Percentiles rank a stretch among this genome's conserved stretches.
These are phyloP conservation scores for Capitulum mitella DNA, from an alignment of 2,888 invertebrate genomes.

Conservation along the genomic window DNA sequence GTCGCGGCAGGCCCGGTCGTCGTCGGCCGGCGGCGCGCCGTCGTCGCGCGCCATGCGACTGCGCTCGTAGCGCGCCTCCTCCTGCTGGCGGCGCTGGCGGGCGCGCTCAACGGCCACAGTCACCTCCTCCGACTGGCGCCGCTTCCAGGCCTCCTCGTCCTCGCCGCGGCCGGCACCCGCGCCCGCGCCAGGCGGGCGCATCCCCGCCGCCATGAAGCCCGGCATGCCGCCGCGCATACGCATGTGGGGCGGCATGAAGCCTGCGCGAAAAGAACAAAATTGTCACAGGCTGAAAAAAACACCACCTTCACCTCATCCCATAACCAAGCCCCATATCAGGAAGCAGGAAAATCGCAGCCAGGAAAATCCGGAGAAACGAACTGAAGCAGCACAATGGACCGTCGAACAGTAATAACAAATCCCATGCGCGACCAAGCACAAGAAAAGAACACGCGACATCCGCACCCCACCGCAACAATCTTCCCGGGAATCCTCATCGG, in stretches of 20 bases:
- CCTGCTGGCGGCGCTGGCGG: constrained; percentile 76
- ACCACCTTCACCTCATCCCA: too few relatives aligned
- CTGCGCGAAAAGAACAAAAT: too few relatives aligned
- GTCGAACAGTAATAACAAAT: too few relatives aligned
- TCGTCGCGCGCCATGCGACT: not conserved
- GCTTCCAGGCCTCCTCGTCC: constrained; percentile 45
- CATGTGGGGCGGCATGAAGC: constrained; percentile 6
- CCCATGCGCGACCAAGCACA: too few relatives aligned
- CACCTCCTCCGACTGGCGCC: constrained; percentile 62
- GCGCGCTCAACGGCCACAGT: constrained; percentile 74
- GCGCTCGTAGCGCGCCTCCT: constrained; percentile 55
- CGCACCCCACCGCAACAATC: too few relatives aligned
- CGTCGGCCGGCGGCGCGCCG: not conserved
- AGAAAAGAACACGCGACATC: too few relatives aligned
- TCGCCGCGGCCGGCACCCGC: not conserved
- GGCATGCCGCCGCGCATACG: constrained; percentile 2
- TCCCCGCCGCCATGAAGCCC: not conserved
- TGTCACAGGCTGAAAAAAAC: too few relatives aligned
- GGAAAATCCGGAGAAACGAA: too few relatives aligned
- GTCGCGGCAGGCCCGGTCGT: not conserved
- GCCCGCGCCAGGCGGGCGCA: not conserved
- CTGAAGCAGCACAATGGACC: too few relatives aligned
- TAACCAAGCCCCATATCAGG: too few relatives aligned
- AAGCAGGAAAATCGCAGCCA: too few relatives aligned
- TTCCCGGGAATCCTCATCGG: too few relatives aligned